phyloP scores from a whole-genome alignment of 2,888 invertebrate species.

The Blastobasis lacticolella region DNA sequence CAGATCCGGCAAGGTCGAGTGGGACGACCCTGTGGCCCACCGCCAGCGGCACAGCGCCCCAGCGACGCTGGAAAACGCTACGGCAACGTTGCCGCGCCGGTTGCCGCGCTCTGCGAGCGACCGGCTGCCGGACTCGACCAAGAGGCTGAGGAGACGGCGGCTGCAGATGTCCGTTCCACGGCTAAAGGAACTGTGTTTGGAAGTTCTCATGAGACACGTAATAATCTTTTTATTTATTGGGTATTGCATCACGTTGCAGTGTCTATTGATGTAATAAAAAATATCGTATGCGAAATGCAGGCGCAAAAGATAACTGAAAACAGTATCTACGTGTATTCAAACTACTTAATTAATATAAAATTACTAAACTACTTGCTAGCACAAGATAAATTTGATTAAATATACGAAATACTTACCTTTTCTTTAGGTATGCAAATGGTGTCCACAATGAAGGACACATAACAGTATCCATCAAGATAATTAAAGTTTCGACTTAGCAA shows the following conservation, averaged over 20 bases:
- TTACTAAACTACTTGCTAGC: too few species aligned
- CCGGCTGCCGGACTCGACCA: constrained; percentile 20
- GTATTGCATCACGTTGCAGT: too few species aligned
- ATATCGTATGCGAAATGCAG: background rate
- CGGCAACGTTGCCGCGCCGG: constrained; percentile 4
- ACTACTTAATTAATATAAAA: too few species aligned
- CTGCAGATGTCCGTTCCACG: constrained; percentile 54
- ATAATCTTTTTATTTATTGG: constrained; percentile 22
- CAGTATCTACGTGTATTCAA: too few species aligned
- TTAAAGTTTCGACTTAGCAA: constrained; percentile 17
- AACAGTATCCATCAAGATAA: constrained; percentile 39
- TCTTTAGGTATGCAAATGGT: background rate
- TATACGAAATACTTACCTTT: too few species aligned
- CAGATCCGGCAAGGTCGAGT: constrained; percentile 4
- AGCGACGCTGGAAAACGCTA: constrained; percentile 10
- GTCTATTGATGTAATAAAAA: too few species aligned
- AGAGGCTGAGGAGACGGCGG: constrained; percentile 33
- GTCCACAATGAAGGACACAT: constrained; percentile 36
- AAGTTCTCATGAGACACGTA: constrained; percentile 73
- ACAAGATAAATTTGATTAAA: too few species aligned
- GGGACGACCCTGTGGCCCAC: background rate
- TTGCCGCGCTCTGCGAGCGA: constrained; percentile 18
- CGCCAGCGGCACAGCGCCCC: constrained; percentile 29
- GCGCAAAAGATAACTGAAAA: background rate
- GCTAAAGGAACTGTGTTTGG: constrained; percentile 71